Evolutionary conservation across 2,888 invertebrate species (phyloP), one percentile per base, ranked within the genome.

Genomic region (Synanthedon myopaeformis): DNA sequence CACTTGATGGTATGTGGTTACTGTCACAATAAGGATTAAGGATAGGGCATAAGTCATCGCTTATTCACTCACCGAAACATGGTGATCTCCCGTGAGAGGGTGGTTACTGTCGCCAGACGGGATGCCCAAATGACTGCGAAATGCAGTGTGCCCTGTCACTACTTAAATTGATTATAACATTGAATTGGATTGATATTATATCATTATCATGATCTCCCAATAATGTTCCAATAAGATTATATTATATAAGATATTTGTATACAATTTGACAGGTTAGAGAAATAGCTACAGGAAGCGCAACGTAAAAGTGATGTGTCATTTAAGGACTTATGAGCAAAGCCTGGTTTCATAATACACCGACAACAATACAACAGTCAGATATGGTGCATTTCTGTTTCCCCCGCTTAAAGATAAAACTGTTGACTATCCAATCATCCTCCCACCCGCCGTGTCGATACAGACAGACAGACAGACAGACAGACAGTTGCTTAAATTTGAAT

Each of bases 271-370:
- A 84, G 84, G 74, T 77, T 73, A 62, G 62, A 66, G 53, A 65
- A 63, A 59, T 65, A 66, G 65, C 72, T 70, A 63, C 69, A 65
- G 65, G 72, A 71, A 69, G 67, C 66, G 66, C 76, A 75, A 68
- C 76, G 72, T 69, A 76, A 72, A 82, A 83, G 84, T 86, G 85
- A 84, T 79, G 84, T 85, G 85, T 82, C 78, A 72, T 71, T n/a
- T 79, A 81, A 69, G 80, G 83, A 84, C 84, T 84, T 76, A 68
- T 77, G 76, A 79, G 74, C 75, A 69, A 81, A 79, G 79, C 78
- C 76, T 68, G 74, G 76, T 73, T 75, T 61, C 70, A 69, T 72
- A 76, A 66, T 64, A 74, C 63, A 67, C 65, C 8, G 67, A 61
- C 65, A 58, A 62, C 55, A 59, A 58, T 62, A 59, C 64, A 58